Percentiles rank a stretch among this genome's conserved stretches.
Evolutionary conservation across 2,888 invertebrate genomes (phyloP).

Genomic region (Crocallis elinguaria): DNA sequence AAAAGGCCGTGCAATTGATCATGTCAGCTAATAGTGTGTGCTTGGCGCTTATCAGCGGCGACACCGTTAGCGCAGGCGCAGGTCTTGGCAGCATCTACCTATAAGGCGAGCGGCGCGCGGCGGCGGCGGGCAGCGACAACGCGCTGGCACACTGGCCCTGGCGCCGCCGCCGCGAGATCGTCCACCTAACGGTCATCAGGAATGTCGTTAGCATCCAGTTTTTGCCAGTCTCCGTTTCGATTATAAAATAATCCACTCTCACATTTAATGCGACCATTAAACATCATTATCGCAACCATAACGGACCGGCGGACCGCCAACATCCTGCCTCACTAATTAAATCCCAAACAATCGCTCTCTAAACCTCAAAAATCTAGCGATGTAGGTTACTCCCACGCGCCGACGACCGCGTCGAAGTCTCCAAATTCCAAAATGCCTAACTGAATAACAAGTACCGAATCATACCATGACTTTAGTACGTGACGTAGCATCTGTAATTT

Average conservation of each 20-base stretch:
- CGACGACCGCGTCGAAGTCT: constrained; percentile 46
- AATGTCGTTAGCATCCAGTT: constrained; percentile 75
- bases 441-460: constrained; percentile 58
- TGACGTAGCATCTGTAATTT: constrained; percentile 65
- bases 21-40: constrained; percentile 47
- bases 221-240: constrained; percentile 65
- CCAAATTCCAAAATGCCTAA: constrained; percentile 54
- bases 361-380: constrained; percentile 37
- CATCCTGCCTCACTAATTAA: constrained; percentile 36
- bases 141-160: constrained; percentile 38
- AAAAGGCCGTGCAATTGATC: constrained; percentile 48
- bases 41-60: constrained; percentile 50
- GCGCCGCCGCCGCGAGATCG: constrained; percentile 52
- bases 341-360: constrained; percentile 36
- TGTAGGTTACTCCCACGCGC: constrained; percentile 55
- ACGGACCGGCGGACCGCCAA: constrained; percentile 41
- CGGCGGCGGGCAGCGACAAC: constrained; percentile 33
- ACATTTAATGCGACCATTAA: constrained; percentile 56
- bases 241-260: constrained; percentile 61
- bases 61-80: constrained; percentile 58
- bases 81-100: constrained; percentile 22
- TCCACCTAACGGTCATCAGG: constrained; percentile 76
- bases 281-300: constrained; percentile 54
- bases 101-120: constrained; percentile 37
- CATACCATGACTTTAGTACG: constrained; percentile 49